A percentile compares a stretch with the other conserved stretches of the same genome.
These are phyloP conservation scores for Cottus gobio DNA, from an alignment of 2,113 vertebrate genomes.

Conservation along the genomic window DNA sequence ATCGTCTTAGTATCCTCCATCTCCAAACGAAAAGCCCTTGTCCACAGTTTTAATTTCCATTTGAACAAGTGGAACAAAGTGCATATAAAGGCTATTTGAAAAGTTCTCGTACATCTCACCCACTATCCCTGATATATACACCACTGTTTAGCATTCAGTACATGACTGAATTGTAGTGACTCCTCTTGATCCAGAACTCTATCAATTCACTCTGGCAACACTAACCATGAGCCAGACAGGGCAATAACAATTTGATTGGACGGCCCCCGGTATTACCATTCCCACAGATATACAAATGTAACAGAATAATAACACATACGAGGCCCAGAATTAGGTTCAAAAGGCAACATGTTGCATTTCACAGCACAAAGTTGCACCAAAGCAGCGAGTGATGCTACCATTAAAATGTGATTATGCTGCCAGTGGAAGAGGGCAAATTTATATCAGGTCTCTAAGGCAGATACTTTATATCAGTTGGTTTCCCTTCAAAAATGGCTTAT, in stretches of 20 bases:
- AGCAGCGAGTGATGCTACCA: neutral
- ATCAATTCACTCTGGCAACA: constrained; percentile 41
- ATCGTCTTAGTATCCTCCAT: constrained; percentile 20
- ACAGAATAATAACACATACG: neutral
- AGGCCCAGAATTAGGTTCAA: constrained; percentile 5
- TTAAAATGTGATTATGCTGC: neutral
- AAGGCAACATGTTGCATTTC: neutral
- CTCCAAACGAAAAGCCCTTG: constrained; percentile 27
- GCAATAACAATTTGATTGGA: constrained; percentile 27
- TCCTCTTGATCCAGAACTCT: constrained; percentile 41
- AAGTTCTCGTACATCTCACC: constrained; percentile 40
- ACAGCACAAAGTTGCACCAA: constrained; percentile 7
- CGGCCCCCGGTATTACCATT: constrained; percentile 16
- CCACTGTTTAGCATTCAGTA: constrained; percentile 45
- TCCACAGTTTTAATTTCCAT: constrained; percentile 42
- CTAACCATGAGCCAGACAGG: constrained; percentile 22
- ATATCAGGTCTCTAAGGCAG: neutral
- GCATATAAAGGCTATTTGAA: constrained; percentile 25
- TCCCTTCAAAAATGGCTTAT: neutral
- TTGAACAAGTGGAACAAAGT: constrained; percentile 27
- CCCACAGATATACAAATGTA: constrained; percentile 7
- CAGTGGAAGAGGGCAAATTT: neutral
- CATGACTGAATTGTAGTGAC: constrained; percentile 19
- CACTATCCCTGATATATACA: constrained; percentile 25
- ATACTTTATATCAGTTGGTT: neutral